Conservation (phyloP, 1,140 invertebrate species). For the Heliconius nattereri region DNA sequence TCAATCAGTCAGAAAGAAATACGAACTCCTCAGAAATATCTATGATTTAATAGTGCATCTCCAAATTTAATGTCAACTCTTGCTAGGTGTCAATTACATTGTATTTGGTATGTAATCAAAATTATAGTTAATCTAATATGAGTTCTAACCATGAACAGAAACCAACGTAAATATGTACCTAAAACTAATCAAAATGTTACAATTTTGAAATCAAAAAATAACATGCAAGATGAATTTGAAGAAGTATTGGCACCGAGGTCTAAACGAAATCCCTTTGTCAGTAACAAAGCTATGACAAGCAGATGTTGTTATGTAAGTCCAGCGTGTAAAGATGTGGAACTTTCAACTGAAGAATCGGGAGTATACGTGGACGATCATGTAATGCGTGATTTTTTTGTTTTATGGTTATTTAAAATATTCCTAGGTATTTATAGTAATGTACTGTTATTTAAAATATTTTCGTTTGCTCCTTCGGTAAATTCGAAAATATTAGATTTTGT, state of each 20-base stretch:
- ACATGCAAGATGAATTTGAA: slow-evolving; percentile 36
- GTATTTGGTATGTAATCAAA: slow-evolving; percentile 5
- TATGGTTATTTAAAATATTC: too few relatives aligned
- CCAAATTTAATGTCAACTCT: not conserved
- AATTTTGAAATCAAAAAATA: not conserved
- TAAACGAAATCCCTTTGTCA: slow-evolving; percentile 35
- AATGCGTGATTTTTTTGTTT: not conserved
- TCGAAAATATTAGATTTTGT: too few relatives aligned
- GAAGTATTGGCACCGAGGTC: slow-evolving; percentile 43
- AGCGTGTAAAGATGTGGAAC: slow-evolving; percentile 44
- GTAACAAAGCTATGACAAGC: slow-evolving; percentile 44
- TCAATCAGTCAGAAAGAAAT: not conserved
- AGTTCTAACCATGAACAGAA: slow-evolving; percentile 38
- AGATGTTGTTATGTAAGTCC: slow-evolving; percentile 53
- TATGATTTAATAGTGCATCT: not conserved
- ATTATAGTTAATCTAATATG: slow-evolving; percentile 20
- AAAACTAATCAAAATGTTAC: slow-evolving; percentile 3
- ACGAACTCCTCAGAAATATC: not conserved
- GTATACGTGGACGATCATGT: slow-evolving; percentile 28
- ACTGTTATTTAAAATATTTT: too few relatives aligned
- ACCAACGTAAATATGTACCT: slow-evolving; percentile 38
- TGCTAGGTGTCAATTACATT: not conserved
- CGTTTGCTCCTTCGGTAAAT: too few relatives aligned
- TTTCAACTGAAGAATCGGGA: slow-evolving; percentile 39
- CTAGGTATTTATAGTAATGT: too few relatives aligned